Conservation (phyloP, 2,113 vertebrate genomes). For the Coturnix japonica region DNA sequence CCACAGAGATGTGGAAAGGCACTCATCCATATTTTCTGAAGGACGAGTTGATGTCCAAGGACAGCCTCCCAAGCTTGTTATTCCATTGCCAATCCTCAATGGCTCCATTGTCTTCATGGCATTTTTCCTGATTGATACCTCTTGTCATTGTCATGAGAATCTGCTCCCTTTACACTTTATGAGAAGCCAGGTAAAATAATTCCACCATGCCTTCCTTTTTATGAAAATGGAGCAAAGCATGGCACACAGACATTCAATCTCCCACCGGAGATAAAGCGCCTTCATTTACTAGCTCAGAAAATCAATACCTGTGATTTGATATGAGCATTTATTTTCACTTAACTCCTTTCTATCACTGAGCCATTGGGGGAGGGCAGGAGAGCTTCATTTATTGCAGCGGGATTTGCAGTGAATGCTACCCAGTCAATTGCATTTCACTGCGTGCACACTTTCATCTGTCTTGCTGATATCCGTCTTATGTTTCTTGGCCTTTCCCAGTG, state of each 20-base stretch:
- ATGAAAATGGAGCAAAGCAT: conserved; percentile 73
- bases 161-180: conserved; percentile 54
- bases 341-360: conserved; percentile 71
- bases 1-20: background rate
- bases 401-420: conserved; percentile 30
- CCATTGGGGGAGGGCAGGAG: conserved; percentile 57
- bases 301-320: conserved; percentile 78
- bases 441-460: conserved; percentile 34
- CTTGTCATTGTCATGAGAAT: conserved; percentile 44
- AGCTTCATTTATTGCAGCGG: conserved; percentile 63
- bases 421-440: conserved; percentile 47
- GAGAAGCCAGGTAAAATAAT: conserved; percentile 70
- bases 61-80: background rate
- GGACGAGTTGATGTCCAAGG: background rate
- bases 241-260: conserved; percentile 71
- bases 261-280: conserved; percentile 71
- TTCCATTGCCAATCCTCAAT: conserved; percentile 3
- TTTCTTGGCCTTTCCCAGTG: background rate
- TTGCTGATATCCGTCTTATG: background rate
- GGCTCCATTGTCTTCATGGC: background rate
- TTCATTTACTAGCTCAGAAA: conserved; percentile 76
- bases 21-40: background rate
- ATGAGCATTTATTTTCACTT: conserved; percentile 77
- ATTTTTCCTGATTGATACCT: conserved; percentile 36
- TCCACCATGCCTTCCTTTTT: conserved; percentile 64